Evolutionary conservation across 2,113 vertebrate genomes (phyloP).

Genomic region (Cottus gobio): DNA sequence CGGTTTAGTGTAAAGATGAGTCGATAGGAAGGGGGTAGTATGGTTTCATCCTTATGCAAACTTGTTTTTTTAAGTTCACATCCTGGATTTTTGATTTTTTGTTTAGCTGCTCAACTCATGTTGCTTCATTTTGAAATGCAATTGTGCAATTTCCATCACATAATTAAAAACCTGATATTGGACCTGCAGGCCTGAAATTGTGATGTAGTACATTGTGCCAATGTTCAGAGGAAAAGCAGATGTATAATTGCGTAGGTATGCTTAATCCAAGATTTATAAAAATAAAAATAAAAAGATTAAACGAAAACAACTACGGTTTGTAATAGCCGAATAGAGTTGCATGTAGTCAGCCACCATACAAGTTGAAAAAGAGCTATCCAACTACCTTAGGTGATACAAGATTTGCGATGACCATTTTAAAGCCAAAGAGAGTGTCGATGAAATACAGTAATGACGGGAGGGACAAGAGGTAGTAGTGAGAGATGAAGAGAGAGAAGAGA

Average conservation of each 20-base stretch:
- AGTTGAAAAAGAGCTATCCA: conserved; percentile 30
- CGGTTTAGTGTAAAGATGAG: conserved; percentile 63
- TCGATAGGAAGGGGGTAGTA: conserved; percentile 39
- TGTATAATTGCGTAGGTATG: not conserved
- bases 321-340: not conserved
- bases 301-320: not conserved
- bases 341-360: conserved; percentile 10
- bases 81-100: not conserved
- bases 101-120: not conserved
- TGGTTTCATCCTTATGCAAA: conserved; percentile 41
- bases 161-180: conserved; percentile 2
- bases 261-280: conserved; percentile 5
- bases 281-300: not conserved
- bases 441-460: conserved; percentile 41
- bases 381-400: conserved; percentile 8
- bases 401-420: conserved; percentile 38
- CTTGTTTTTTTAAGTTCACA: conserved; percentile 15
- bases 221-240: conserved; percentile 9
- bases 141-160: not conserved
- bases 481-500: conserved; percentile 7
- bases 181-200: conserved; percentile 12
- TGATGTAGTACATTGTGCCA: conserved; percentile 35
- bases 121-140: conserved; percentile 3
- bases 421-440: conserved; percentile 38
- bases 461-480: conserved; percentile 25